Evolutionary conservation across 2,113 vertebrate species (phyloP), one percentile per base, ranked within the genome.

Genomic region (Typhlomys cinereus): DNA sequence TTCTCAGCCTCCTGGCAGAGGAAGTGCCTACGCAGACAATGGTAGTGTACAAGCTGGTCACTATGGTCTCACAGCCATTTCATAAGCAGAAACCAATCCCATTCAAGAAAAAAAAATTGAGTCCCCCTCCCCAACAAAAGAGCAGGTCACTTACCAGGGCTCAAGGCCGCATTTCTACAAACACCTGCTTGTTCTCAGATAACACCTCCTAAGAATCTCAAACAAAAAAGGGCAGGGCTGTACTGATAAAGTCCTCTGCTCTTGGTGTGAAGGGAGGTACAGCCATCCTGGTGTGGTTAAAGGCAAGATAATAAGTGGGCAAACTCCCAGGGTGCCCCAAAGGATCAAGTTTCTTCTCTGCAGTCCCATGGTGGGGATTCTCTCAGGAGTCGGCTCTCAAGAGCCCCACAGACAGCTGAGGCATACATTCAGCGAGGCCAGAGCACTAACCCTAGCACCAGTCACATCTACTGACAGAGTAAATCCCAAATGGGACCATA

Each of bases 151-250:
- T 89, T 97, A 88, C 93, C 89, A 67, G 0, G 4, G 20, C 96
- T 96, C 61, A 94, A 95, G 97, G 98, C 98, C 97, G 46, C 93
- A 91, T 92, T 97, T 91, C 90, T 91, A 95, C 96, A 97, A 98
- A 97, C 96, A 98, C 98, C 97, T 97, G 96, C 97, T 95, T 96
- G 94, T 97, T 97, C 92, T 25, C 91, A n/a, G 96, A 97, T 97
- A 90, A 94, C 97, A 98, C 97, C 97, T 98, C 96, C 95, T 88
- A 88, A 7, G 84, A 61, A 96, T 96, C 74, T 39, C 96, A 97
- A 95, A 97, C 92, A 94, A 95, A 94, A 95, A 23, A 20, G 94
- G 81, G 96, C 94, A 96, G 23, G 0, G 52, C 80, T 96, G 89
- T 34, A 44, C 74, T 52, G 20, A 96, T 71, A 84, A 94, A 92